Percentiles rank a stretch among this genome's conserved stretches.
phyloP scores from a whole-genome alignment of 2,888 invertebrate species.

The Balanococcus diminutus region DNA sequence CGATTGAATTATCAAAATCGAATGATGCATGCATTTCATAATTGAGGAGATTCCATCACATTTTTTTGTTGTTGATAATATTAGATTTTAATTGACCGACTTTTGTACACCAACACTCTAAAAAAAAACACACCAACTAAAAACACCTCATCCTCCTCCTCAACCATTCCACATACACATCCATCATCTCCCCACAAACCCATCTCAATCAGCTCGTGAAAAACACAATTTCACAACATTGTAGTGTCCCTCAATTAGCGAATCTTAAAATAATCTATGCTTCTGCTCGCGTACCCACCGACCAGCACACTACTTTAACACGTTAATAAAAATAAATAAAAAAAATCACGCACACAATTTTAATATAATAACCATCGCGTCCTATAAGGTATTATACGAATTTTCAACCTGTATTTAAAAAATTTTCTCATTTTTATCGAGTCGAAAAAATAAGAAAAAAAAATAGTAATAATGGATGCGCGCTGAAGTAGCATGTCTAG shows the following conservation, averaged over 20 bases:
- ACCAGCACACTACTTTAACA: neutral
- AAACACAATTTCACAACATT: neutral
- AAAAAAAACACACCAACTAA: neutral
- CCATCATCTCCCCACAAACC: too few species aligned
- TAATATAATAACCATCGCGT: neutral
- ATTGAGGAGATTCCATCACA: too few species aligned
- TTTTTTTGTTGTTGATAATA: too few species aligned
- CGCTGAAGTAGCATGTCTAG: slow-evolving; percentile 19
- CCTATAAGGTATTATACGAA: neutral
- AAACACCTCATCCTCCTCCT: neutral
- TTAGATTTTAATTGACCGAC: too few species aligned
- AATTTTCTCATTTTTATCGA: neutral
- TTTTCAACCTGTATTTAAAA: slow-evolving; percentile 18
- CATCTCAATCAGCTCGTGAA: too few species aligned
- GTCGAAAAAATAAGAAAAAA: neutral
- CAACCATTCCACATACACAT: neutral
- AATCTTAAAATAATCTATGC: neutral
- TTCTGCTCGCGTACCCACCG: neutral
- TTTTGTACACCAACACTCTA: too few species aligned
- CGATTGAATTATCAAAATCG: too few species aligned
- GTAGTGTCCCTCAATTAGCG: neutral
- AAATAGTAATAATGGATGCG: slow-evolving; percentile 12
- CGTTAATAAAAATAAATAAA: neutral
- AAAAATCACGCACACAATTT: neutral
- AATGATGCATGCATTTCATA: too few species aligned